Evolutionary conservation across 2,888 invertebrate species (phyloP), one percentile per base, ranked within the genome.

Genomic region (Brachycybe producta): DNA sequence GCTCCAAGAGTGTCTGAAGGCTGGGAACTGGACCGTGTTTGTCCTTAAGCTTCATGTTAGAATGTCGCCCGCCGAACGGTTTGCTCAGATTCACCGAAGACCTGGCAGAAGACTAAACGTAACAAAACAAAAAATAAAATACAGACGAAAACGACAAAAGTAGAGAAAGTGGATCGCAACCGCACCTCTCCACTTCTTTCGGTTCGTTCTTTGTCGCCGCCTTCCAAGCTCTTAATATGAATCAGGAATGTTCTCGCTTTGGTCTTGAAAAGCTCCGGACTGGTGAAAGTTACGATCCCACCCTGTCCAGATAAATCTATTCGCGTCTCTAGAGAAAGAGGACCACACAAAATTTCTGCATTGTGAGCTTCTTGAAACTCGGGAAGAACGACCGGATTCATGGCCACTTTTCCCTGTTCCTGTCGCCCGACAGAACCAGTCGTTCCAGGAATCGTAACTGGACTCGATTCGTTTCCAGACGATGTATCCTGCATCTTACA

Each of bases 321-420:
- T 56, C 83, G 83, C 0, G 83, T 78, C 3, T 82, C 78, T 17
- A 92, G 70, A 62, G 84, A 78, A 41, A 91, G 74, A 1, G 92
- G 92, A 0, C 92, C 92, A 13, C 88, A 90, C 39, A 92, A 68
- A 53, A 92, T 82, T 64, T 91, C 88, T 0, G 88, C 86, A 64
- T 90, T 86, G 62, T 90, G 86, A 5, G 83, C 80, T 58, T 83
- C 78, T 43, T 87, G 70, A 66, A 87, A 91, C 66, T 85, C 84
- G 56, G 77, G 81, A 17, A 80, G 80, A 38, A 54, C 19, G 2
- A 57, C 56, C 4, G 56, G 57, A 40, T 59, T 59, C 36, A 44
- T 41, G 11, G 57, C 79, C 54, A 53, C 54, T 24, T 32, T 54
- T 57, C 4, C 24, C 23, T 36, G 54, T n/a, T n/a, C n/a, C n/a